These are phyloP conservation scores for Shinisaurus crocodilurus DNA, from an alignment of 2,113 vertebrate species.

Conservation along the genomic window DNA sequence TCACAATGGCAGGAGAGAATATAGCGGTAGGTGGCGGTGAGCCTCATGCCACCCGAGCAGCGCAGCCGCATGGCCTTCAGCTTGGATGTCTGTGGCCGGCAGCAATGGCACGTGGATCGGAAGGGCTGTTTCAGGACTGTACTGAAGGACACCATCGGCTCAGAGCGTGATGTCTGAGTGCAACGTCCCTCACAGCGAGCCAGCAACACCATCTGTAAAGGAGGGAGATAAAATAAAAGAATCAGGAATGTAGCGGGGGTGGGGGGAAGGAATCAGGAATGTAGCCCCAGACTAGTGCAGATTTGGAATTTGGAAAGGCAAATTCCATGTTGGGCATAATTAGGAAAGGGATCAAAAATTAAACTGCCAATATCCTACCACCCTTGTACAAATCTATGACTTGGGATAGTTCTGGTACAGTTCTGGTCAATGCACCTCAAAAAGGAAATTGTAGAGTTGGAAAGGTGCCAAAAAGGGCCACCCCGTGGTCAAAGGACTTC, in stretches of 20 bases:
- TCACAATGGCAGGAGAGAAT: constrained; percentile 97
- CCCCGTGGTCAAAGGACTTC: no score
- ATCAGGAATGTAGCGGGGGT: neutral
- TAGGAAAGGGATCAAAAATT: no score
- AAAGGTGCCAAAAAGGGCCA: no score
- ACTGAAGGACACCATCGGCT: constrained; percentile 96
- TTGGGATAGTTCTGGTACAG: no score
- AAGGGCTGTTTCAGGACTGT: constrained; percentile 95
- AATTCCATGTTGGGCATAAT: no score
- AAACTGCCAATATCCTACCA: no score
- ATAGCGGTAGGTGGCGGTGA: constrained; percentile 96
- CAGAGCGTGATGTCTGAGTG: constrained; percentile 91
- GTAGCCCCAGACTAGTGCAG: neutral
- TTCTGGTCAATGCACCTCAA: no score
- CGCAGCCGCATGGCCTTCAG: constrained; percentile 94
- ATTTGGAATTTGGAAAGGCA: no score
- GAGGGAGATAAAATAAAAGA: constrained; percentile 17
- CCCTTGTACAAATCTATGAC: no score
- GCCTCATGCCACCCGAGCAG: constrained; percentile 89
- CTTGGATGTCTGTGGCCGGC: constrained; percentile 96
- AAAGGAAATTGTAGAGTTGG: no score
- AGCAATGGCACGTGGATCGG: constrained; percentile 94
- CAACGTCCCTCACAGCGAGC: constrained; percentile 96
- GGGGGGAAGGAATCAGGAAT: neutral
- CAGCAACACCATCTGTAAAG: constrained; percentile 91